Conservation (phyloP, 2,888 invertebrate genomes). For the Incurvaria masculella region DNA sequence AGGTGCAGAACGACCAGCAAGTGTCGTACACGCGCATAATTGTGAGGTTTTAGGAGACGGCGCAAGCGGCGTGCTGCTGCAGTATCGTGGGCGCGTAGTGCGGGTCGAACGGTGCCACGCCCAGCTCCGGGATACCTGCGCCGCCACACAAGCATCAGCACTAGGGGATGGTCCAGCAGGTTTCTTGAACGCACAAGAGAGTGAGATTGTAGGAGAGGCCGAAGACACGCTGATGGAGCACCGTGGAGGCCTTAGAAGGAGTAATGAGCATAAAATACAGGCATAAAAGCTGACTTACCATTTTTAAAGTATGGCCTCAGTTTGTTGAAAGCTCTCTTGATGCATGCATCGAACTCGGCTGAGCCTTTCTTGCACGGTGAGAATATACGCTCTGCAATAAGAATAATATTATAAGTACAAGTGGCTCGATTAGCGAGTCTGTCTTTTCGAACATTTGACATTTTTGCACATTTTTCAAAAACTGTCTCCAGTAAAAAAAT, state of each 20-base stretch:
- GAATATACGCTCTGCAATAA: conserved; percentile 43
- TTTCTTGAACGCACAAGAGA: too few relatives aligned
- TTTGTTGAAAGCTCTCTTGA: conserved; percentile 69
- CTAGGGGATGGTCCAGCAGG: too few relatives aligned
- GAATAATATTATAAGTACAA: conserved; percentile 6
- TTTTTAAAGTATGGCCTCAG: conserved; percentile 67
- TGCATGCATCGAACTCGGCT: conserved; percentile 67
- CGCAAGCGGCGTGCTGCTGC: conserved; percentile 58
- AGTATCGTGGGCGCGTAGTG: conserved; percentile 67
- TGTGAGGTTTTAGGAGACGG: conserved; percentile 66
- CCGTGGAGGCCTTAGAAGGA: too few relatives aligned
- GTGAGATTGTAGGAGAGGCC: too few relatives aligned
- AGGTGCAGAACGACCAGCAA: conserved; percentile 73
- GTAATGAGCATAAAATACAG: too few relatives aligned
- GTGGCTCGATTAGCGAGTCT: too few relatives aligned
- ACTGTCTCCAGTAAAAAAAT: too few relatives aligned
- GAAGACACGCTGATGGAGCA: too few relatives aligned
- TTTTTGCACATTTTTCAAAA: too few relatives aligned
- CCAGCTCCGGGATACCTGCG: conserved; percentile 68
- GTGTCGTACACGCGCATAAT: conserved; percentile 72
- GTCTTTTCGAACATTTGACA: too few relatives aligned
- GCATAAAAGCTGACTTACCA: conserved; percentile 39
- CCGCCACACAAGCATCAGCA: background rate
- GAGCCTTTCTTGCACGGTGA: conserved; percentile 60
- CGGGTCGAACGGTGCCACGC: conserved; percentile 75